phyloP scores from a whole-genome alignment of 2,113 vertebrate species.

The Monopterus albus region DNA sequence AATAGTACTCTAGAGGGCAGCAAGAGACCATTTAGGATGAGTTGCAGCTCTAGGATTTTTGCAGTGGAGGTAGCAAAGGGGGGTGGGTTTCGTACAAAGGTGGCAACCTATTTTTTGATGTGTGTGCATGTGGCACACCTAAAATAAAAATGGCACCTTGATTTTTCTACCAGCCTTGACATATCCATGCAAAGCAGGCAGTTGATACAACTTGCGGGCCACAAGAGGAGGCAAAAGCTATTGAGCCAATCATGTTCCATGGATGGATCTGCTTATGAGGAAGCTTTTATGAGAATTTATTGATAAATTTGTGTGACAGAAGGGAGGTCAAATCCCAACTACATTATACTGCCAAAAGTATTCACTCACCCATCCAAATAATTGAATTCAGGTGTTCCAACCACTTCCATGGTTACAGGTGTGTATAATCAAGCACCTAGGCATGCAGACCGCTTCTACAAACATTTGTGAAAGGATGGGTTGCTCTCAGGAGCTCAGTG shows the following conservation, averaged over 20 bases:
- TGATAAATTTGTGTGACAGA: no score
- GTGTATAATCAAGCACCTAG: no score
- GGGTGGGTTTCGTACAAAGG: not conserved
- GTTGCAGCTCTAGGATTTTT: constrained; percentile 7
- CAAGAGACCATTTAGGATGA: constrained; percentile 81
- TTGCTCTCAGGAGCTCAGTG: no score
- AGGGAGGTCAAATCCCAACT: no score
- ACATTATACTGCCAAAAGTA: no score
- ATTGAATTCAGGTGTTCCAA: no score
- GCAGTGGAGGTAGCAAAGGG: not conserved
- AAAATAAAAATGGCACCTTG: not conserved
- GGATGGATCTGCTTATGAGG: not conserved
- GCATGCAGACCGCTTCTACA: no score
- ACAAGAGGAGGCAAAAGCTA: not conserved
- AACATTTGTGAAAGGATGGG: no score
- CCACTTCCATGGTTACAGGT: no score
- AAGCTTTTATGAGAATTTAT: no score
- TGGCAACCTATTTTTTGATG: constrained; percentile 6
- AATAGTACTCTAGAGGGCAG: constrained; percentile 89
- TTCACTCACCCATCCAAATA: no score
- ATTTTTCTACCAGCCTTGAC: not conserved
- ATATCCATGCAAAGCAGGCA: not conserved
- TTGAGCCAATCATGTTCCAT: not conserved
- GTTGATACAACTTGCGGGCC: no score
- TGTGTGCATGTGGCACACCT: not conserved